phyloP scores from a whole-genome alignment of 92 coral and sea anemone species.

The Ricordea florida region DNA sequence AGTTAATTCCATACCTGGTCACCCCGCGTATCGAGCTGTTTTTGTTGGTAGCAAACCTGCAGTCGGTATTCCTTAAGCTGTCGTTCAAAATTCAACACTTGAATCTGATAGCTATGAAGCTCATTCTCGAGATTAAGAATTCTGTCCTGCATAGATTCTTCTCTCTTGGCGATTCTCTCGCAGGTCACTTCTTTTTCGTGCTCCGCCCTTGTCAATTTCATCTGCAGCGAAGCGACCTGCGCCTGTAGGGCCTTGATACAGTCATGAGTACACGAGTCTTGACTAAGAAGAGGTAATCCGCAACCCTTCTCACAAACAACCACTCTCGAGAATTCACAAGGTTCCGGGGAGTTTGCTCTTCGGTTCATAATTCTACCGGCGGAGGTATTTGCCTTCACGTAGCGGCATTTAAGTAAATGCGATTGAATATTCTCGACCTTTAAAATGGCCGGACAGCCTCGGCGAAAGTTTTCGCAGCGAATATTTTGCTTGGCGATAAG shows the following conservation, averaged over 20 bases:
- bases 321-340: slow-evolving; percentile 77
- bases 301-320: slow-evolving; percentile 97
- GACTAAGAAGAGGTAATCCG: slow-evolving; percentile 85
- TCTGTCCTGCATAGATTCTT: slow-evolving; percentile 91
- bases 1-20: slow-evolving; percentile 78
- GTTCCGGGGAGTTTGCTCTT: slow-evolving; percentile 84
- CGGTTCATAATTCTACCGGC: slow-evolving; percentile 81
- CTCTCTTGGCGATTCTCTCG: slow-evolving; percentile 84
- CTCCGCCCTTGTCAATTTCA: slow-evolving; percentile 88
- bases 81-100: slow-evolving; percentile 94
- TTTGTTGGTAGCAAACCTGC: slow-evolving; percentile 82
- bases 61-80: slow-evolving; percentile 92
- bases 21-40: slow-evolving; percentile 74
- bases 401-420: slow-evolving; percentile 89
- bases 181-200: slow-evolving; percentile 91
- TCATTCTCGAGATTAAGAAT: slow-evolving; percentile 95
- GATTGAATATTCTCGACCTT: slow-evolving; percentile 74
- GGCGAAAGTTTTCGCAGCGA: slow-evolving; percentile 87
- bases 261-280: slow-evolving; percentile 81
- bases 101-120: slow-evolving; percentile 89
- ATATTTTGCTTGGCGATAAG: slow-evolving; percentile 81
- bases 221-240: slow-evolving; percentile 93
- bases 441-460: slow-evolving; percentile 91
- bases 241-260: slow-evolving; percentile 93
- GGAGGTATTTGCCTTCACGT: slow-evolving; percentile 69